phyloP scores from a whole-genome alignment of 2,113 vertebrate genomes.

The Actenoides lindsayi region DNA sequence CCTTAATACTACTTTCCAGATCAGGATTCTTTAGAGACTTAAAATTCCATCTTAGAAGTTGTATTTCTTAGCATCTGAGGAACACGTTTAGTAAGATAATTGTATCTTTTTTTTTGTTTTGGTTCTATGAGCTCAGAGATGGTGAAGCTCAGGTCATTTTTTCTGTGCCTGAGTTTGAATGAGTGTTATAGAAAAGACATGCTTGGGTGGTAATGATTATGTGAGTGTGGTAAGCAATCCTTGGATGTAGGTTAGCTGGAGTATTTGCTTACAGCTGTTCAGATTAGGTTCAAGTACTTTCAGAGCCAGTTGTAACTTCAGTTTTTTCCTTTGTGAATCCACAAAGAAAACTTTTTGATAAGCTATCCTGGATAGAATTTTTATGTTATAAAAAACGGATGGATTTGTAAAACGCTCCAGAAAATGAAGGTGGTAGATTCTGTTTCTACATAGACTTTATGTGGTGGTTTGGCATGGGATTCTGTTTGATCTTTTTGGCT shows the following conservation, averaged over 20 bases:
- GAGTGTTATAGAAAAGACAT: background rate
- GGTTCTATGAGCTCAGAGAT: background rate
- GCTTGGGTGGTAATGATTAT: background rate
- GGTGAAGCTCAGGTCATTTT: background rate
- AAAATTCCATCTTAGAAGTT: background rate
- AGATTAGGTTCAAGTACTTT: background rate
- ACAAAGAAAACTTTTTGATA: background rate
- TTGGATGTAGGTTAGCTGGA: background rate
- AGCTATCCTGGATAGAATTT: background rate
- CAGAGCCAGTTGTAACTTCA: background rate
- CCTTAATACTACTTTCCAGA: background rate
- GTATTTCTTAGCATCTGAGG: constrained; percentile 19
- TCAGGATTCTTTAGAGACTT: background rate
- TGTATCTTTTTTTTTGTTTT: background rate
- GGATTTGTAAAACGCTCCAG: background rate
- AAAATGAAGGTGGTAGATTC: background rate
- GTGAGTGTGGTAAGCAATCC: background rate
- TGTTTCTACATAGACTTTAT: background rate
- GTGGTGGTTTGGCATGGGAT: background rate
- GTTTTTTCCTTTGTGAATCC: background rate
- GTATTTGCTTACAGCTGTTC: background rate
- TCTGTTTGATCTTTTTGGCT: background rate
- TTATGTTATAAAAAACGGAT: background rate
- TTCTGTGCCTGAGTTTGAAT: background rate
- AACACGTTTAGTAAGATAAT: constrained; percentile 4